phyloP scores from a whole-genome alignment of 2,888 invertebrate species.

The Cecidostiba fungosa region DNA sequence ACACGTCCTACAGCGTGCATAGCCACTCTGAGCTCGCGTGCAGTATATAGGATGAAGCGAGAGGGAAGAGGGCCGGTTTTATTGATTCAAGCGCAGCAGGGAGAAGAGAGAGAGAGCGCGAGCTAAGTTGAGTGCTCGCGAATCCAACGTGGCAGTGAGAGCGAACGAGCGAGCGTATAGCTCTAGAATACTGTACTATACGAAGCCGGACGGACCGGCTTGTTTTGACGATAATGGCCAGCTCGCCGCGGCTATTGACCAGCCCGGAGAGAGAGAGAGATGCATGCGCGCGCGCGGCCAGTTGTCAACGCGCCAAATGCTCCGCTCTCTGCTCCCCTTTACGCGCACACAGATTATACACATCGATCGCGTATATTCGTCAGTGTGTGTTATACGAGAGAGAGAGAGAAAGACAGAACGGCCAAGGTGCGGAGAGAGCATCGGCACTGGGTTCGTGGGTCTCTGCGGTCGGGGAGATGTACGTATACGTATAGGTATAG shows the following conservation, averaged over 20 bases:
- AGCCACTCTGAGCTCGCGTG: neutral
- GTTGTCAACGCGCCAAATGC: slow-evolving; percentile 64
- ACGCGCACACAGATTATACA: neutral
- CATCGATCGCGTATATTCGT: slow-evolving; percentile 40
- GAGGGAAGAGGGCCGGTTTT: slow-evolving; percentile 50
- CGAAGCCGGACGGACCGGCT: slow-evolving; percentile 50
- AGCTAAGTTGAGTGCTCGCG: neutral
- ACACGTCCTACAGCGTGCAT: neutral
- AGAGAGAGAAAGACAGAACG: neutral
- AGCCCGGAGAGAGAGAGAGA: slow-evolving; percentile 57
- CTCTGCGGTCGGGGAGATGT: neutral
- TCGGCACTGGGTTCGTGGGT: neutral
- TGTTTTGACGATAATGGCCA: slow-evolving; percentile 69
- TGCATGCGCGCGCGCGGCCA: slow-evolving; percentile 44
- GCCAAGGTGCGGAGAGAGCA: slow-evolving; percentile 9
- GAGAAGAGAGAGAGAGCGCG: slow-evolving; percentile 27
- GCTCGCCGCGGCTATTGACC: slow-evolving; percentile 68
- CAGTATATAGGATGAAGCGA: slow-evolving; percentile 8
- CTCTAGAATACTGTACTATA: slow-evolving; percentile 37
- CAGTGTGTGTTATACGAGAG: too few species aligned
- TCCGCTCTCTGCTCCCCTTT: slow-evolving; percentile 40
- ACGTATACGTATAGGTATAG: neutral
- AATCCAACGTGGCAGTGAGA: neutral
- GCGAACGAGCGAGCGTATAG: neutral
- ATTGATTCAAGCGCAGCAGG: slow-evolving; percentile 45